Evolutionary conservation across 1,140 invertebrate genomes (phyloP), one percentile per base, ranked within the genome.

Genomic region (Lepeophtheirus salmonis): DNA sequence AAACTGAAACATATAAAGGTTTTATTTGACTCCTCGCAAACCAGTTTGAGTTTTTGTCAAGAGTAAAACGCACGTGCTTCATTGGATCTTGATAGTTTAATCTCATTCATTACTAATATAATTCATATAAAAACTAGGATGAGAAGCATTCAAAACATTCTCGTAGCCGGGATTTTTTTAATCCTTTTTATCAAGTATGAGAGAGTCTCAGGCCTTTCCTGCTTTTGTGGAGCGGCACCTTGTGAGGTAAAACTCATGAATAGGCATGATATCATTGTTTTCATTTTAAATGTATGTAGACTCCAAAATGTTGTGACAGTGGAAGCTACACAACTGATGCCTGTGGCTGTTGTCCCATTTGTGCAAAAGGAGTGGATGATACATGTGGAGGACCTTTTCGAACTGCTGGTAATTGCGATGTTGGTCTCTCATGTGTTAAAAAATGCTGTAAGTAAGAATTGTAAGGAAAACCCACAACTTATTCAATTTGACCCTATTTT

Each of bases 331-430:
- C 50, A 6, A 4, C 16, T 12, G 50, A 52, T 22, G 50, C 50
- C 30, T 52, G 50, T 52, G 50, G 50, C 4, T 52, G 50, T 16
- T 52, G 50, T 22, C 50, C 50, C 4, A 16, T 52, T 10, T 52
- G 50, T 22, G 50, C 50, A 10, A 52, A 52, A 16, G 50, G 50
- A 18, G 50, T 6, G 50, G 21, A 52, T 18, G 12, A 12, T 6
- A 22, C 50, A 12, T 52, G 50, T 16, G 50, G 50, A 21, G 50
- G 50, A 52, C 50, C 50, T 21, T 52, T 52, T 52, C 50, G 50
- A 18, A 52, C 21, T 12, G 16, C 4, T 21, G 50, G 50, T 16
- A 22, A 16, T 12, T 52, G 50, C 20, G 50, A 18, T 21, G n/a
- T 22, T 10, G 50, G 21, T 18, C 21, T 52, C n/a, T 12, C 10